Evolutionary conservation across 2,113 vertebrate species (phyloP), one percentile per base, ranked within the genome.

Genomic region (Triplophysa siluroides): DNA sequence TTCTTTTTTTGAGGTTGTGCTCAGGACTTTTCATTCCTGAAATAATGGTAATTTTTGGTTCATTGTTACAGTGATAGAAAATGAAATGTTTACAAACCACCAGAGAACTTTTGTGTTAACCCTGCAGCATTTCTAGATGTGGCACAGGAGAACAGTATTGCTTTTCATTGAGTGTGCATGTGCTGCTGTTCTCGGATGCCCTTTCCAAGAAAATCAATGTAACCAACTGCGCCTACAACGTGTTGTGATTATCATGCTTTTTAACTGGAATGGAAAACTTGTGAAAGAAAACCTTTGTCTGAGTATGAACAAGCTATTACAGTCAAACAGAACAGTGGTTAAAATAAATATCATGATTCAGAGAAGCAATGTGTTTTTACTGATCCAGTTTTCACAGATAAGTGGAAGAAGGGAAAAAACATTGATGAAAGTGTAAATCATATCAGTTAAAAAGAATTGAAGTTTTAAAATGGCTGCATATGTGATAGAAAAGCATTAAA

Each of bases 151-250:
- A 74, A 62, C 54, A 61, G 43, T 58, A 58, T 58, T 63, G 72
- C 71, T 63, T 63, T 63, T 47, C 58, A 47, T 75, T 63, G 19
- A 47, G n/a, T 75, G 73, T 75, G 41, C 10, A 47, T 14, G 58
- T 23, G 6, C 5, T 63, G 73, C 73, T 75, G 73, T 75, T 63
- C 29, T 75, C 21, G 47, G 58, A 75, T 75, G 58, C 73, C 58
- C 58, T 75, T 75, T 63, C 21, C 41, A 45, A 75, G 72, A 58
- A 75, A 75, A 75, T 13, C 18, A 13, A 75, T 75, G 14, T n/a
- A 63, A 21, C 72, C 41, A 75, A 75, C 54, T 45, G 71, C 43
- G 11, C 56, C 43, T 26, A 50, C 16, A 21, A 58, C 1, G 9
- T 58, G 21, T 21, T 63, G 41, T 63, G 58, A 21, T 61, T 62